Conservation (phyloP, 1,140 invertebrate species). For the Drusus annulatus region DNA sequence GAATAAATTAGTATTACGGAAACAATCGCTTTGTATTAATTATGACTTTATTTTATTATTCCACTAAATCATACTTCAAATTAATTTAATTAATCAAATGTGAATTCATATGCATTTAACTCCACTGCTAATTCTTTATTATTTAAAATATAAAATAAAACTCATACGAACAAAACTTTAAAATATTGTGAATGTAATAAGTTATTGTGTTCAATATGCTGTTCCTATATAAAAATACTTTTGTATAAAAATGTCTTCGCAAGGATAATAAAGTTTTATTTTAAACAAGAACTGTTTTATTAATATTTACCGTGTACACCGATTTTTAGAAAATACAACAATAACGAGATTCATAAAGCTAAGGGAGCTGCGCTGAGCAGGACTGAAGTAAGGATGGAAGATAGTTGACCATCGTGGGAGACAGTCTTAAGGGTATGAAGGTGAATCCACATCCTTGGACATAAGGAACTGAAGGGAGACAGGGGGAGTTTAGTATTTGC, state of each 20-base stretch:
- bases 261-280: conserved; percentile 36
- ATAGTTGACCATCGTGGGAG: too few species aligned
- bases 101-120: conserved; percentile 25
- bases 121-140: conserved; percentile 19
- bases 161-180: conserved; percentile 1
- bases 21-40: conserved; percentile 41
- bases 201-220: conserved; percentile 27
- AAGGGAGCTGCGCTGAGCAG: too few species aligned
- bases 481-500: too few species aligned
- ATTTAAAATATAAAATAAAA: conserved; percentile 26
- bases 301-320: too few species aligned
- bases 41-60: conserved; percentile 20
- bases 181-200: conserved; percentile 18
- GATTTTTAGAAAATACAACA: too few species aligned
- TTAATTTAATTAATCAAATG: conserved; percentile 37
- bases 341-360: too few species aligned
- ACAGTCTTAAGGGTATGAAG: too few species aligned
- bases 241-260: conserved; percentile 15
- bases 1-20: conserved; percentile 10
- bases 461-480: too few species aligned
- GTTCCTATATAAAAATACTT: conserved; percentile 30
- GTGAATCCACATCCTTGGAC: too few species aligned
- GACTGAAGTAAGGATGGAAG: too few species aligned
- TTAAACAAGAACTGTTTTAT: background rate
- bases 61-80: conserved; percentile 37